A percentile compares a stretch with the other conserved stretches of the same genome.
Conservation (phyloP, 2,888 invertebrate species). For the Nematopogon swammerdamellus region DNA sequence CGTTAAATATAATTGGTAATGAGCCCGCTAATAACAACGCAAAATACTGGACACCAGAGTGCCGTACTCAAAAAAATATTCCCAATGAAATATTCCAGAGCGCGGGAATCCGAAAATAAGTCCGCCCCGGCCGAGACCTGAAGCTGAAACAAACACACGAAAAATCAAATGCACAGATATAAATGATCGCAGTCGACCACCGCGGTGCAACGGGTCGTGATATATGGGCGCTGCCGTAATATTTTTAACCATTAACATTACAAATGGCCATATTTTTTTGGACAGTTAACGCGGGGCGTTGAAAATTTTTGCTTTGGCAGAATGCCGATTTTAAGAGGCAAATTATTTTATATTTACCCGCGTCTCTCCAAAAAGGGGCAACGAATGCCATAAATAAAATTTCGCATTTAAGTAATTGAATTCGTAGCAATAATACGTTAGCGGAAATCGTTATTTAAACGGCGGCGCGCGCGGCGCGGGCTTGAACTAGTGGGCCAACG, state of each 20-base stretch:
- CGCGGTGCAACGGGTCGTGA: slow-evolving; percentile 26
- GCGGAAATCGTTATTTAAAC: background rate
- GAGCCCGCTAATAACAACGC: no score
- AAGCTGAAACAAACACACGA: slow-evolving; percentile 30
- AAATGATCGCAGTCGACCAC: background rate
- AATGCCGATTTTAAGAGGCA: slow-evolving; percentile 6
- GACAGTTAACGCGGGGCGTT: slow-evolving; percentile 9
- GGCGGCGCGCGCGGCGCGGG: no score
- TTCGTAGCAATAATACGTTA: slow-evolving; percentile 20
- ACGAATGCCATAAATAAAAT: slow-evolving; percentile 39
- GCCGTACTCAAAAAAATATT: no score
- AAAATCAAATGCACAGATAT: slow-evolving; percentile 29
- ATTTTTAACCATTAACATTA: slow-evolving; percentile 50
- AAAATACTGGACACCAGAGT: no score
- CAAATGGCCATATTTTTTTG: slow-evolving; percentile 32
- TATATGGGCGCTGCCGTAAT: slow-evolving; percentile 38
- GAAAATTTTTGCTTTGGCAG: slow-evolving; percentile 2
- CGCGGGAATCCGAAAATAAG: slow-evolving; percentile 1
- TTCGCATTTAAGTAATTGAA: slow-evolving; percentile 52
- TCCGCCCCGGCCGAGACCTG: slow-evolving; percentile 24
- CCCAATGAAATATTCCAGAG: no score
- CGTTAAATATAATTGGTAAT: no score
- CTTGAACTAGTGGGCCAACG: no score
- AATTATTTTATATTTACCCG: slow-evolving; percentile 35
- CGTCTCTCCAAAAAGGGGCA: slow-evolving; percentile 18